These are phyloP conservation scores for Apodemia zela DNA, from an alignment of 2,888 invertebrate genomes.

Conservation along the genomic window DNA sequence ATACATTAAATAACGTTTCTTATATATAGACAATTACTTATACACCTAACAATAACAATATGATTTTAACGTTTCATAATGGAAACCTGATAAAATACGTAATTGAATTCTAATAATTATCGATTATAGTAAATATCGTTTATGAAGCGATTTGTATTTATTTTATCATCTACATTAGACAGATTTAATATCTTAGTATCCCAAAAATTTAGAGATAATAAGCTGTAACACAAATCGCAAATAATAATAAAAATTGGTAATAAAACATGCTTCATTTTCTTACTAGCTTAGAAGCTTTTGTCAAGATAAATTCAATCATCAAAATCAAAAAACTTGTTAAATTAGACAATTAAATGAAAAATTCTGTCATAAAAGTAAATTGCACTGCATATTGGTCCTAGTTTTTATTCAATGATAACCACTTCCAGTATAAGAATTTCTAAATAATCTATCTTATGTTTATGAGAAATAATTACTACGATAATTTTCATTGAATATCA, in stretches of 20 bases:
- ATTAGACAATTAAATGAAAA: conserved; percentile 26
- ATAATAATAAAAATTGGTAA: not conserved
- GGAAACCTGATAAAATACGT: conserved; percentile 29
- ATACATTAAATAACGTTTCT: conserved; percentile 22
- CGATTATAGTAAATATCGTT: conserved; percentile 18
- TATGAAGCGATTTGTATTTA: conserved; percentile 5
- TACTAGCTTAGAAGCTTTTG: not conserved
- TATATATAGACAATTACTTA: conserved; percentile 15
- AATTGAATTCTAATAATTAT: conserved; percentile 18
- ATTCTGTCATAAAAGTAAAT: conserved; percentile 29
- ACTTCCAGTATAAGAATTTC: not conserved
- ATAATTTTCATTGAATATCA: conserved; percentile 18
- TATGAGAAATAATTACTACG: conserved; percentile 20
- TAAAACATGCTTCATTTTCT: conserved; percentile 4
- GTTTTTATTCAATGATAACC: conserved; percentile 25
- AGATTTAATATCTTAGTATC: not conserved
- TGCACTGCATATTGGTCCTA: conserved; percentile 33
- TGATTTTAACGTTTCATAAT: conserved; percentile 25
- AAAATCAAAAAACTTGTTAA: too few species aligned
- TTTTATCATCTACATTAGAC: not conserved
- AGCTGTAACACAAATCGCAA: not conserved
- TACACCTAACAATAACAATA: conserved; percentile 16
- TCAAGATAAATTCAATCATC: not conserved
- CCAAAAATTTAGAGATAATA: not conserved
- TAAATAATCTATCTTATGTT: conserved; percentile 17